A percentile compares a stretch with the other conserved stretches of the same genome.
Conservation (phyloP, 2,888 invertebrate species). For the Tiliacea aurago region DNA sequence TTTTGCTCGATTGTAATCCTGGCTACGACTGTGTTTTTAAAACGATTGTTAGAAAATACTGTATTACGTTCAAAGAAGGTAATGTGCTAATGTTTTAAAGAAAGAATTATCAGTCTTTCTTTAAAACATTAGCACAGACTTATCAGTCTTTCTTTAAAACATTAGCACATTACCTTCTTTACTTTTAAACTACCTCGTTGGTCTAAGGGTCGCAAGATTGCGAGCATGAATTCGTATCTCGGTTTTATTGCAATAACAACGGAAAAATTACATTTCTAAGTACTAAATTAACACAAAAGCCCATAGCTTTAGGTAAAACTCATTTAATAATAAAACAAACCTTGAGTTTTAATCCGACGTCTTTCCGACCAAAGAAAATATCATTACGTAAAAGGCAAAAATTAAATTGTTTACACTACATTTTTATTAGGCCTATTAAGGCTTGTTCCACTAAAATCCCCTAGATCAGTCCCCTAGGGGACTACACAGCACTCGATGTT, state of each 20-base stretch:
- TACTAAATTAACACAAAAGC: background rate
- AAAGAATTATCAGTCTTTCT: too few species aligned
- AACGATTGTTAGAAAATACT: background rate
- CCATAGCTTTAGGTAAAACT: conserved; percentile 12
- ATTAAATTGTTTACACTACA: conserved; percentile 31
- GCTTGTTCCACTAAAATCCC: too few species aligned
- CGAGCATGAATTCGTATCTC: background rate
- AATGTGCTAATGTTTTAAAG: too few species aligned
- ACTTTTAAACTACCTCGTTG: too few species aligned
- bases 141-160: too few species aligned
- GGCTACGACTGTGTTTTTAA: background rate
- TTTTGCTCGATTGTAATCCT: conserved; percentile 14
- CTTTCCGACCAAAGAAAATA: conserved; percentile 25
- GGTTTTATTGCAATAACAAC: background rate
- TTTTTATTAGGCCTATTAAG: conserved; percentile 40
- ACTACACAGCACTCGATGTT: too few species aligned
- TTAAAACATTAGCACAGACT: too few species aligned
- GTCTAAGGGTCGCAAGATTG: too few species aligned
- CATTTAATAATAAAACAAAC: conserved; percentile 29
- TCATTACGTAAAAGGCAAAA: conserved; percentile 22
- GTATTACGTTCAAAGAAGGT: too few species aligned
- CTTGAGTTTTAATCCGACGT: conserved; percentile 24
- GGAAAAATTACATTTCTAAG: background rate
- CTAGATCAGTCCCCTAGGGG: too few species aligned
- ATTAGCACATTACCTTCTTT: too few species aligned